phyloP scores from a whole-genome alignment of 2,797 vertebrate species.

The Oreochromis grahami region DNA sequence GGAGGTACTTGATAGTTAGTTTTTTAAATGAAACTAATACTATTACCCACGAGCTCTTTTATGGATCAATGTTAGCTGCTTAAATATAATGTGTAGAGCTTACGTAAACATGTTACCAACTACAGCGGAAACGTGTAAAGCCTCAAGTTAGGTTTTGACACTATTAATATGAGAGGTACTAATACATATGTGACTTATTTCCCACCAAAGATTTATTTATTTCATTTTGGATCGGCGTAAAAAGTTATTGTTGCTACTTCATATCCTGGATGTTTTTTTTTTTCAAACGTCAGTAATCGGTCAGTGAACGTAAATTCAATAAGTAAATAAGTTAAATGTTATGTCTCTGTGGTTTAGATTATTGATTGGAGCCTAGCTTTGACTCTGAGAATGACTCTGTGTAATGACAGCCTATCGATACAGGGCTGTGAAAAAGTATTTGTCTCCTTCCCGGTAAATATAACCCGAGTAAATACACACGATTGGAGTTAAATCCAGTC shows the following conservation, averaged over 20 bases:
- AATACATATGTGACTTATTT: neutral
- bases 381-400: neutral
- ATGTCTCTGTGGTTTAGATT: neutral
- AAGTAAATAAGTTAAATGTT: neutral
- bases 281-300: fast-evolving
- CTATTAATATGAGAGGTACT: neutral
- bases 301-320: neutral
- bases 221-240: neutral
- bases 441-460: neutral
- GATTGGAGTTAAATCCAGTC: neutral
- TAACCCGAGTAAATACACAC: neutral
- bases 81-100: neutral
- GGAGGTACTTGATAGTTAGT: slow-evolving; percentile 23
- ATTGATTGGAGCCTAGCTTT: neutral
- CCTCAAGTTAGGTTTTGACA: neutral
- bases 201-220: neutral
- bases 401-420: neutral
- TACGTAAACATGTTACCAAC: neutral
- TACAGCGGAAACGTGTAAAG: neutral
- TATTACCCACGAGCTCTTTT: neutral
- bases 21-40: neutral
- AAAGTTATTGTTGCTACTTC: neutral
- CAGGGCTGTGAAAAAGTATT: neutral
- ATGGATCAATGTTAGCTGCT: neutral
- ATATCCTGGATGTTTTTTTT: neutral